A percentile compares a stretch with the other conserved stretches of the same genome.
Conservation (phyloP, 2,888 invertebrate genomes). For the Watsonalla binaria region DNA sequence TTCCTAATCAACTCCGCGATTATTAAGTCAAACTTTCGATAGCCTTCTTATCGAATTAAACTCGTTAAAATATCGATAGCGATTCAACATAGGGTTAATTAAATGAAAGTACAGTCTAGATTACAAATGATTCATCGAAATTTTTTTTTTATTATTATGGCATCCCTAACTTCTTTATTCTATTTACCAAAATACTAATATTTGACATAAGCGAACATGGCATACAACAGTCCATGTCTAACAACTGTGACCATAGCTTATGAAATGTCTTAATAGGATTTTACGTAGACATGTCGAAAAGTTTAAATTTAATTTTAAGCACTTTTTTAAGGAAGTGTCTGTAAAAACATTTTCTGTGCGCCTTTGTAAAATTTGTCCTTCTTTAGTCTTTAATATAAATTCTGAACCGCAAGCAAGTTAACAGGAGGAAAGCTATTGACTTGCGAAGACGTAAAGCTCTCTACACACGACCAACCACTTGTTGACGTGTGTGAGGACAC, state of each 20-base stretch:
- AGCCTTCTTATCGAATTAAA: slow-evolving; percentile 33
- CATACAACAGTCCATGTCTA: too few species aligned
- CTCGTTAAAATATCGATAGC: slow-evolving; percentile 8
- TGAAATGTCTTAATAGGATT: too few species aligned
- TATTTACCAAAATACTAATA: too few species aligned
- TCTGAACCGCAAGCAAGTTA: neutral
- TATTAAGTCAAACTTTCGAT: slow-evolving; percentile 51
- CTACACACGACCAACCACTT: slow-evolving; percentile 60
- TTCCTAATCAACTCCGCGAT: slow-evolving; percentile 25
- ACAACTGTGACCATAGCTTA: too few species aligned
- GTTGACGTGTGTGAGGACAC: slow-evolving; percentile 50
- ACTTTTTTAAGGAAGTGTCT: too few species aligned
- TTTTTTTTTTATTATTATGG: too few species aligned
- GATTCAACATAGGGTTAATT: slow-evolving; percentile 5
- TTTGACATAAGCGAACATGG: too few species aligned
- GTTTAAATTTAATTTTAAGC: too few species aligned
- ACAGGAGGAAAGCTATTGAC: slow-evolving; percentile 11
- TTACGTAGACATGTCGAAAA: too few species aligned
- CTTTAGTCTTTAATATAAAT: slow-evolving; percentile 19
- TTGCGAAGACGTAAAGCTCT: slow-evolving; percentile 25
- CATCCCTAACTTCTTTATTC: too few species aligned
- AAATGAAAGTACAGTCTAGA: neutral
- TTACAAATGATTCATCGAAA: too few species aligned
- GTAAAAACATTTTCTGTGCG: too few species aligned
- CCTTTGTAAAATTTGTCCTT: slow-evolving; percentile 6